Conservation (phyloP, 2,888 invertebrate species). For the Periphyllus acericola region DNA sequence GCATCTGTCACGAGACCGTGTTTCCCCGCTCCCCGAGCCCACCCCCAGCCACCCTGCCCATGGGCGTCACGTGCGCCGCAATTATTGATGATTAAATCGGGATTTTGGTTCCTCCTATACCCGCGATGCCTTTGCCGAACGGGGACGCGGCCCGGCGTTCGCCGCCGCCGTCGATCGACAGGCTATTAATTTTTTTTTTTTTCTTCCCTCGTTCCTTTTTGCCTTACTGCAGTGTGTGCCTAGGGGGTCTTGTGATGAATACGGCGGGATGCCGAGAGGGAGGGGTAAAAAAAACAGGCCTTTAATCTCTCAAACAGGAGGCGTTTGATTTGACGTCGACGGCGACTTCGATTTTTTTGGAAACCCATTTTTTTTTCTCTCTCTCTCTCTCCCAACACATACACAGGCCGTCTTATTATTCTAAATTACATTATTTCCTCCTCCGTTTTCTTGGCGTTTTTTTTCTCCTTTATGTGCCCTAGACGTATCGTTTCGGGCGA, state of each 20-base stretch:
- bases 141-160: not conserved
- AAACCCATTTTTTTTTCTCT: slow-evolving; percentile 34
- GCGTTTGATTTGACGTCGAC: slow-evolving; percentile 52
- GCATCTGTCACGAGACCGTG: slow-evolving; percentile 45
- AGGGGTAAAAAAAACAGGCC: slow-evolving; percentile 5
- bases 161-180: slow-evolving; percentile 46
- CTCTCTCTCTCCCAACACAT: not conserved
- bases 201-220: not conserved
- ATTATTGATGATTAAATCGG: slow-evolving; percentile 62
- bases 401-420: slow-evolving; percentile 33
- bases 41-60: not conserved
- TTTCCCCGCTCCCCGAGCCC: not conserved
- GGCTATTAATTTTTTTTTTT: slow-evolving; percentile 60
- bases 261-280: not conserved
- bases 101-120: slow-evolving; percentile 38
- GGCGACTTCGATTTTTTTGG: not conserved
- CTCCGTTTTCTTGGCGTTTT: not conserved
- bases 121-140: not conserved
- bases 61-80: slow-evolving; percentile 58
- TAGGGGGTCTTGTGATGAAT: slow-evolving; percentile 2
- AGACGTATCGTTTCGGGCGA: not conserved
- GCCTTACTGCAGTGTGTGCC: not conserved
- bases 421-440: slow-evolving; percentile 50
- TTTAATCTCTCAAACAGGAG: slow-evolving; percentile 50
- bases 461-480: no score